A percentile compares a stretch with the other conserved stretches of the same genome.
Evolutionary conservation across 2,797 vertebrate genomes (phyloP).

Genomic region (Phataginus tricuspis): DNA sequence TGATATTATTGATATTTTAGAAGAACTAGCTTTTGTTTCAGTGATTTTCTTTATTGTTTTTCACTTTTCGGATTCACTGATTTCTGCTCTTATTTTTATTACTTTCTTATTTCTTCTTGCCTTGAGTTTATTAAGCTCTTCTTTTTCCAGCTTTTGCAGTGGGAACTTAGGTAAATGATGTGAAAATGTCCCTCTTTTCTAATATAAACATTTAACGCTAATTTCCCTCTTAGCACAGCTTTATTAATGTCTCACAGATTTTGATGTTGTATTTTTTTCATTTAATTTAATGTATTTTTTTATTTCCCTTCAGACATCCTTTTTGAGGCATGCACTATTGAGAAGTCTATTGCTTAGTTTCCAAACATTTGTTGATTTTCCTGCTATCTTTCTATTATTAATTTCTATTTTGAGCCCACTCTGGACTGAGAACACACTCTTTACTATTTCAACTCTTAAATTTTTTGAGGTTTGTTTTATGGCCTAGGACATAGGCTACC

Average conservation of each 20-base stretch:
- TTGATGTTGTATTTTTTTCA: not conserved
- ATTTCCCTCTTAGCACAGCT: not conserved
- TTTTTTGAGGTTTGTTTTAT: not conserved
- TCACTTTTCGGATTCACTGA: not conserved
- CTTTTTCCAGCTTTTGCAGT: not conserved
- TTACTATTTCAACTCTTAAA: not conserved
- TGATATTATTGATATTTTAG: not conserved
- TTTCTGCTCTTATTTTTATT: not conserved
- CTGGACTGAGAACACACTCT: not conserved
- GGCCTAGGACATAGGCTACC: not conserved
- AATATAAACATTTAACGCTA: not conserved
- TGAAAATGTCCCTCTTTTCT: not conserved
- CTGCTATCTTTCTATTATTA: not conserved
- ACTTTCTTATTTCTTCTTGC: not conserved
- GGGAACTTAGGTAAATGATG: not conserved
- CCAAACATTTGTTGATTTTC: not conserved
- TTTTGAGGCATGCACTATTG: not conserved
- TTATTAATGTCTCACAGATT: not conserved
- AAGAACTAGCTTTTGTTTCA: not conserved
- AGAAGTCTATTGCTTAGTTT: not conserved
- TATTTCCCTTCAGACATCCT: not conserved
- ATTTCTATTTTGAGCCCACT: not conserved
- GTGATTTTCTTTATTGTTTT: not conserved
- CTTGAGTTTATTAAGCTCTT: not conserved
- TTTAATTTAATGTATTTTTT: not conserved